phyloP scores from a whole-genome alignment of 2,113 vertebrate genomes.

The Sylvia atricapilla region DNA sequence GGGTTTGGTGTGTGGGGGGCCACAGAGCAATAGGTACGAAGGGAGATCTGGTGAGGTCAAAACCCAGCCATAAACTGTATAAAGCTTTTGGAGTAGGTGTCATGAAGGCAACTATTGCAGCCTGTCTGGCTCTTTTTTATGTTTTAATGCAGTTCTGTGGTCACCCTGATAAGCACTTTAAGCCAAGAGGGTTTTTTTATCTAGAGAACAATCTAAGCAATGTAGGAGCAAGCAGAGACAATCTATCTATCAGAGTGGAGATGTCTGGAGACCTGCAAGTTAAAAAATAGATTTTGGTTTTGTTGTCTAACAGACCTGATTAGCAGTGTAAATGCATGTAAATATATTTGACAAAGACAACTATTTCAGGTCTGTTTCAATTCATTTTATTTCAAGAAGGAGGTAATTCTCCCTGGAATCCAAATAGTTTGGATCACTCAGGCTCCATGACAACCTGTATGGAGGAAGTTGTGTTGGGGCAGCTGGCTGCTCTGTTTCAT shows the following conservation, averaged over 20 bases:
- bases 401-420: not conserved
- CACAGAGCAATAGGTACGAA: not conserved
- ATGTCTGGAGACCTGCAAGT: not conserved
- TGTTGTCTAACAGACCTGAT: constrained; percentile 8
- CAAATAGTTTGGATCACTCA: not conserved
- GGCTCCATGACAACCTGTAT: constrained; percentile 40
- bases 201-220: not conserved
- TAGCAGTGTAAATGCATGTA: constrained; percentile 6
- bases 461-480: constrained; percentile 27
- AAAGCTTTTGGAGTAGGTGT: not conserved
- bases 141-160: not conserved
- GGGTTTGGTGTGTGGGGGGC: not conserved
- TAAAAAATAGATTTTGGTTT: not conserved
- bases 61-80: not conserved
- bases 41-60: not conserved
- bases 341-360: constrained; percentile 42
- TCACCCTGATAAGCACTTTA: not conserved
- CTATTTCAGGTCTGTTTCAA: constrained; percentile 22
- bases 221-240: not conserved
- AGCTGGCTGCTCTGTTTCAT: constrained; percentile 47
- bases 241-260: not conserved
- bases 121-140: not conserved
- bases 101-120: not conserved
- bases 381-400: constrained; percentile 12
- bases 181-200: not conserved